Evolutionary conservation across 2,797 vertebrate genomes (phyloP).

Genomic region (Hafferia zeledoni): DNA sequence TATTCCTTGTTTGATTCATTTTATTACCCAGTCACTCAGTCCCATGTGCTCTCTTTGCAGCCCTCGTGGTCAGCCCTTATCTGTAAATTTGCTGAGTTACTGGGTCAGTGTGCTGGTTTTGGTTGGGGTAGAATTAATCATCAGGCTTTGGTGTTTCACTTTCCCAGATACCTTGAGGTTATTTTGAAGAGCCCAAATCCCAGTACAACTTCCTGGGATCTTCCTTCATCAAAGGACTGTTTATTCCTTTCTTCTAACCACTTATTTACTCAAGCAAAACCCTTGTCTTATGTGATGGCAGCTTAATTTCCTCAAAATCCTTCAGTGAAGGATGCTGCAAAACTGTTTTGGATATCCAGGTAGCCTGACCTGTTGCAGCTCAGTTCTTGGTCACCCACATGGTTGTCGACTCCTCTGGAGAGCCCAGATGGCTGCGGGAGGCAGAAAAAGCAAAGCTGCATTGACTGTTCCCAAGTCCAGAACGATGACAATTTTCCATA

Average conservation of each 20-base stretch:
- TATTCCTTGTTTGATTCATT: neutral
- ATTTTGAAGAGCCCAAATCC: neutral
- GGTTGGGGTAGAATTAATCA: neutral
- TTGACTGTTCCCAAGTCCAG: neutral
- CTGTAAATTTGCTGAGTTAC: neutral
- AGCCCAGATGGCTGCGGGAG: accelerated
- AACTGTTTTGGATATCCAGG: neutral
- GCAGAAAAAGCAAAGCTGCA: neutral
- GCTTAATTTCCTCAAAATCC: neutral
- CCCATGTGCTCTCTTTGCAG: neutral
- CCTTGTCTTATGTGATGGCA: neutral
- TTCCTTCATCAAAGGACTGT: neutral
- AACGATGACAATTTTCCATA: neutral
- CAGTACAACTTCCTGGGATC: neutral
- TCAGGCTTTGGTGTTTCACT: neutral
- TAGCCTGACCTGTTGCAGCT: neutral
- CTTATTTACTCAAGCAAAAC: neutral
- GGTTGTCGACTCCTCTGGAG: neutral
- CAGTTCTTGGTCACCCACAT: neutral
- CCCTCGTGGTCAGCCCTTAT: accelerated
- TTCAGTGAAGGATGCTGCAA: neutral
- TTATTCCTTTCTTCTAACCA: neutral
- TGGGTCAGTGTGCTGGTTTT: neutral
- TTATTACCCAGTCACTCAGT: accelerated
- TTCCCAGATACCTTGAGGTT: neutral